phyloP scores from a whole-genome alignment of 2,113 vertebrate species.

The Chiloscyllium plagiosum region DNA sequence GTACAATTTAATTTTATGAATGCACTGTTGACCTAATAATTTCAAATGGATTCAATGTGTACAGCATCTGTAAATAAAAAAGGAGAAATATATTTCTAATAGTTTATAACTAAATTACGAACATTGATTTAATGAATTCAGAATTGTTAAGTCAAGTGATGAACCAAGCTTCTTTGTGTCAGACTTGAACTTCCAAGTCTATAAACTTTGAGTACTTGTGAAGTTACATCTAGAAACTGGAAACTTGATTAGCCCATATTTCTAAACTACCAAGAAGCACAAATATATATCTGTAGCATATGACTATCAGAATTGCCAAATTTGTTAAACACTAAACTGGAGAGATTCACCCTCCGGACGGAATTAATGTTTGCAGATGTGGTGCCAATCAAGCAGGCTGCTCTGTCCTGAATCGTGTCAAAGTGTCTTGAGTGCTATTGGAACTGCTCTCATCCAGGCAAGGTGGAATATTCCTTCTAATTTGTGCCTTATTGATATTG shows the following conservation, averaged over 20 bases:
- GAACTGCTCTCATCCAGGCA: no score
- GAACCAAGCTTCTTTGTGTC: neutral
- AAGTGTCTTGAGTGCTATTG: no score
- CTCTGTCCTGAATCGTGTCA: no score
- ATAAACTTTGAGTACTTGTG: neutral
- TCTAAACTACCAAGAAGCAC: neutral
- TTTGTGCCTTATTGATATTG: no score
- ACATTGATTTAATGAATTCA: neutral
- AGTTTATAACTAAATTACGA: neutral
- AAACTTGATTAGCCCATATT: neutral
- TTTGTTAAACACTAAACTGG: neutral
- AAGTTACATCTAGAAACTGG: neutral
- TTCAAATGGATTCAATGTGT: neutral
- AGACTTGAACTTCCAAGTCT: neutral
- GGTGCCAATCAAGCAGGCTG: no score
- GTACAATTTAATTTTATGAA: neutral
- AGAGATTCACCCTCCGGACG: neutral
- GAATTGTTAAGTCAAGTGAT: neutral
- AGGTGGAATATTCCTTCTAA: no score
- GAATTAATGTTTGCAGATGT: no score
- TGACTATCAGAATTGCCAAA: neutral
- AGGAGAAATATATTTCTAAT: neutral
- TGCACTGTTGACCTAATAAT: neutral
- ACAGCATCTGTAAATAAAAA: neutral
- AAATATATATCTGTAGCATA: neutral